Evolutionary conservation across 2,113 vertebrate species (phyloP).

Genomic region (Sardina pilchardus): DNA sequence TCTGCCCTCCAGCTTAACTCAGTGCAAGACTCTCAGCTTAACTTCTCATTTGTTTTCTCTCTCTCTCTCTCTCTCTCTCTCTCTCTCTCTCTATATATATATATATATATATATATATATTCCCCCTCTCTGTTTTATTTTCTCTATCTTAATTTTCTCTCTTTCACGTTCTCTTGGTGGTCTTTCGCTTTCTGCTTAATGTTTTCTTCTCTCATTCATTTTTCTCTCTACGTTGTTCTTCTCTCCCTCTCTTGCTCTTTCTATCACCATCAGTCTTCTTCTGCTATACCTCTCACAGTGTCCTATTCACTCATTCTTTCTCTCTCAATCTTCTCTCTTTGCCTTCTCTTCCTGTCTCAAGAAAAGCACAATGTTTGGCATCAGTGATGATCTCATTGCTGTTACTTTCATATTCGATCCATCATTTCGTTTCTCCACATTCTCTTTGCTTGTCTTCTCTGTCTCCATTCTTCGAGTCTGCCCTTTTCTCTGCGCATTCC

Average conservation of each 20-base stretch:
- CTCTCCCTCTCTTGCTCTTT: not conserved
- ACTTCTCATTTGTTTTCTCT: not conserved
- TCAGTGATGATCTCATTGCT: no score
- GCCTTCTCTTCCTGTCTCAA: not conserved
- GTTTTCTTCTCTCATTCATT: no score
- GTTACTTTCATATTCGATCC: no score
- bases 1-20: not conserved
- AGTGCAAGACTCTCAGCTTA: not conserved
- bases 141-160: not conserved
- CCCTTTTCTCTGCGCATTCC: no score
- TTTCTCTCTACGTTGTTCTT: not conserved
- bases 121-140: no score
- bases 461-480: no score
- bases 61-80: not conserved
- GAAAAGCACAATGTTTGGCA: no score
- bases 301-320: not conserved
- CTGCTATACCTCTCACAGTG: not conserved
- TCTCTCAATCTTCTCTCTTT: not conserved
- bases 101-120: no score
- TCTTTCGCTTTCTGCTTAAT: not conserved
- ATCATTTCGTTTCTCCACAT: no score
- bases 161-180: not conserved
- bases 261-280: not conserved
- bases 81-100: no score
- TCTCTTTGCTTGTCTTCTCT: no score